Conservation (phyloP, 2,888 invertebrate species). For the Prionchulus punctatus region DNA sequence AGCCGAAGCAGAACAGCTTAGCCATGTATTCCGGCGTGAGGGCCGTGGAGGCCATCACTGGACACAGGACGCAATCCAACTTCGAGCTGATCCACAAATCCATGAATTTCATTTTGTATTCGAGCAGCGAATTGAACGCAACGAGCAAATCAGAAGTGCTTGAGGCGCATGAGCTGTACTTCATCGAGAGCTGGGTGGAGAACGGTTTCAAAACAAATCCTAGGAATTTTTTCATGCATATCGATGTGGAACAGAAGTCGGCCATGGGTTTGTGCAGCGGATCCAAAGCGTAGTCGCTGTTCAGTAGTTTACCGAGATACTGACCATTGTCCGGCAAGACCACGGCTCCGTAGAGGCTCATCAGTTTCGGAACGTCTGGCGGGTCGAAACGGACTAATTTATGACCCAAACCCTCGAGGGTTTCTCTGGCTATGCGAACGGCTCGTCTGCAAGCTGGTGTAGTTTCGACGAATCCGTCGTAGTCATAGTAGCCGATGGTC, state of each 20-base stretch:
- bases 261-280: too few species aligned
- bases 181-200: too few species aligned
- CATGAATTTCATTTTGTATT: background rate
- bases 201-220: too few species aligned
- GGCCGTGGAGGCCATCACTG: background rate
- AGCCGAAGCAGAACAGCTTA: background rate
- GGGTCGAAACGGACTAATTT: background rate
- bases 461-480: background rate
- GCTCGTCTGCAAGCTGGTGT: background rate
- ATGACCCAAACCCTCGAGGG: background rate
- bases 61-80: background rate
- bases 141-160: too few species aligned
- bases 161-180: too few species aligned
- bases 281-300: too few species aligned
- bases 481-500: background rate
- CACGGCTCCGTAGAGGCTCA: background rate
- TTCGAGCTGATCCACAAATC: background rate
- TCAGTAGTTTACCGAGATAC: background rate
- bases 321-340: background rate
- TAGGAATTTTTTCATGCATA: too few species aligned
- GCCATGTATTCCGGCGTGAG: background rate
- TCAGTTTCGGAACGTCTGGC: background rate
- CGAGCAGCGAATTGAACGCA: background rate
- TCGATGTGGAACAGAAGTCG: too few species aligned
- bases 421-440: background rate